Evolutionary conservation across 2,797 vertebrate genomes (phyloP), one percentile per base, ranked within the genome.

Genomic region (Enteromius mattozi): DNA sequence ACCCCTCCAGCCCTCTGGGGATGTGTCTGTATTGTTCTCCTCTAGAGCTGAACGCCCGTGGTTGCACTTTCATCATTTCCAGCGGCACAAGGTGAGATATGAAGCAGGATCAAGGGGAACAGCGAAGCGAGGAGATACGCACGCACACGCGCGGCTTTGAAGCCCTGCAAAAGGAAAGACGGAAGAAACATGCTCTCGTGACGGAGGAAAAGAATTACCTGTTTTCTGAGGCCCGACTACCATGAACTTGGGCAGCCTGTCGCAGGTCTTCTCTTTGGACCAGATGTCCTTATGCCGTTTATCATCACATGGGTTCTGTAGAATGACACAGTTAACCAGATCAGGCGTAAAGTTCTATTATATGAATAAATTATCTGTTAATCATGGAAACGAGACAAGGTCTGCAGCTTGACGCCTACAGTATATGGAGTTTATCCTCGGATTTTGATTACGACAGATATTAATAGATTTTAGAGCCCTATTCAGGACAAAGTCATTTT

Each of bases 261-360:
- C 96, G 6, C 98, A 99, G 0, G 97, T 98, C 95, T 99, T 99
- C 90, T 98, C 97, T 92, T 97, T 97, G 85, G 98, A 99, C 98
- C 98, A 99, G 91, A 99, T 99, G 90, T 99, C 98, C 93, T 97
- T 97, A 90, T 99, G 98, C 5, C 98, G 94, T 89, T 97, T 98
- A 87, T 99, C 98, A 35, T 99, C 97, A 84, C 98, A 99, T 0
- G 98, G 98, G 88, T 98, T 99, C 97, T 99, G 87, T 21, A 87
- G 72, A 72, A 70, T 21, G 35, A 35, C 27, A 82, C 68, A 5
- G 17, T 30, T 24, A 61, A 71, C 8, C 65, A 37, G 59, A 51
- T 56, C 16, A 83, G 40, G 12, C 27, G 49, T 51, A 45, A 74
- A 51, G 24, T 21, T 74, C 10, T 37, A 61, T 40, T 5, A 45